Evolutionary conservation across 2,888 invertebrate species (phyloP).

Genomic region (Homarus gammarus): DNA sequence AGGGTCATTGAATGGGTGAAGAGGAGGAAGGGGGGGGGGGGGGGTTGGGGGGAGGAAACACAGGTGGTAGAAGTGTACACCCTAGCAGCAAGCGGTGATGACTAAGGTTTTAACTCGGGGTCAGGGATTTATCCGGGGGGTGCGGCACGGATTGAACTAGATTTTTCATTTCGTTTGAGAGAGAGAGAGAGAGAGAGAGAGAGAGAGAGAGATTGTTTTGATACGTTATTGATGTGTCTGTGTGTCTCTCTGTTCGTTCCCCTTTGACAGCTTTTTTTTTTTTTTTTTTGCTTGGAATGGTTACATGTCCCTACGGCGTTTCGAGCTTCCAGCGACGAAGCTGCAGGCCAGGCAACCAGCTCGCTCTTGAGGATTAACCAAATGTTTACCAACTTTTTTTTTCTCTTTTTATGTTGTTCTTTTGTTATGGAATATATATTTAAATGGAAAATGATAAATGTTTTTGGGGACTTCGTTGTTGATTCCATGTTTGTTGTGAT

Average conservation of each 20-base stretch:
- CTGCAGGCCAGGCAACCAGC: not conserved
- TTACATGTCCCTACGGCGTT: not conserved
- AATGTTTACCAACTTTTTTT: not conserved
- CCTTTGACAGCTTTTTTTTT: not conserved
- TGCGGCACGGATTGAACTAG: not conserved
- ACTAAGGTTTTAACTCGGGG: not conserved
- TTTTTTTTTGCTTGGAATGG: not conserved
- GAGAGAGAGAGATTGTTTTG: slow-evolving; percentile 3
- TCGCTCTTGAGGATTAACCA: not conserved
- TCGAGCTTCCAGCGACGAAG: not conserved
- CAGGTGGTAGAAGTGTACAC: too few relatives aligned
- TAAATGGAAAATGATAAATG: not conserved
- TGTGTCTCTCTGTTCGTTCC: not conserved
- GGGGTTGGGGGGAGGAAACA: not conserved
- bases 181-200: not conserved
- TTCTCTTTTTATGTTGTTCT: too few relatives aligned
- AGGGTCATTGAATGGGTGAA: too few relatives aligned
- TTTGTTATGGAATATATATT: too few relatives aligned
- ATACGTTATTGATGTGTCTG: not conserved
- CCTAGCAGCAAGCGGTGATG: not conserved
- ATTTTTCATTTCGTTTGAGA: slow-evolving; percentile 4
- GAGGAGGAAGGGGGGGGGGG: not conserved
- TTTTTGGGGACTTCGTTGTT: too few relatives aligned
- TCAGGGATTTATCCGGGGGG: not conserved
- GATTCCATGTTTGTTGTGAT: too few relatives aligned